These are phyloP conservation scores for Melanerpes formicivorus DNA, from an alignment of 2,113 vertebrate species.

Conservation along the genomic window DNA sequence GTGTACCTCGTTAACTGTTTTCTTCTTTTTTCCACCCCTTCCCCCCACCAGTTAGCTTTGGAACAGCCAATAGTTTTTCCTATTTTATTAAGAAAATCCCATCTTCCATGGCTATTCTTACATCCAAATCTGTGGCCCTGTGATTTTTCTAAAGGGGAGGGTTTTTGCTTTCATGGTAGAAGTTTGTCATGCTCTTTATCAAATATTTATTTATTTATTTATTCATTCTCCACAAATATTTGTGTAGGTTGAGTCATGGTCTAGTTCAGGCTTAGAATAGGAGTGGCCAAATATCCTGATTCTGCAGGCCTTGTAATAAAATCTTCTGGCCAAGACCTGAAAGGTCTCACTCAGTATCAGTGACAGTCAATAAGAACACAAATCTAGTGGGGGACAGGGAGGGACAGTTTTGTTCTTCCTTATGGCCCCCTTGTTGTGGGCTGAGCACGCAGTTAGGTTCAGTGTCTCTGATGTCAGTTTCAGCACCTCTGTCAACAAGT, in stretches of 20 bases:
- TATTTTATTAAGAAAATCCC: not conserved
- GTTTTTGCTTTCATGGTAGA: not conserved
- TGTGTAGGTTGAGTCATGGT: not conserved
- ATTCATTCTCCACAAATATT: not conserved
- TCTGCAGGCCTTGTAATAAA: not conserved
- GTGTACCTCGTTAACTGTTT: not conserved
- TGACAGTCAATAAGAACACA: not conserved
- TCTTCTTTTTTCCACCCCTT: not conserved
- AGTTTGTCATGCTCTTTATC: not conserved
- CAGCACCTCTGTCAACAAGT: not conserved
- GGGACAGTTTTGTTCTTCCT: not conserved
- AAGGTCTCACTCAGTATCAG: accelerated
- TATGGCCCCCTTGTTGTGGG: not conserved
- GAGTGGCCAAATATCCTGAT: not conserved
- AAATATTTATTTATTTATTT: not conserved
- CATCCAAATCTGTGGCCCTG: not conserved
- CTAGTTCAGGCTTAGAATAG: not conserved
- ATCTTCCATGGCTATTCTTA: not conserved
- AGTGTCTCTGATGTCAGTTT: not conserved
- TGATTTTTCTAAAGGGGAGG: not conserved
- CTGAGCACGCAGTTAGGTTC: not conserved
- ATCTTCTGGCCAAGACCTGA: not conserved
- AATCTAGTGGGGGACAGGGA: not conserved
- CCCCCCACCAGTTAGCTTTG: not conserved
- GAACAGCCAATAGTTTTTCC: not conserved